These are phyloP conservation scores for Parthenolecanium corni DNA, from an alignment of 2,888 invertebrate genomes.

Conservation along the genomic window DNA sequence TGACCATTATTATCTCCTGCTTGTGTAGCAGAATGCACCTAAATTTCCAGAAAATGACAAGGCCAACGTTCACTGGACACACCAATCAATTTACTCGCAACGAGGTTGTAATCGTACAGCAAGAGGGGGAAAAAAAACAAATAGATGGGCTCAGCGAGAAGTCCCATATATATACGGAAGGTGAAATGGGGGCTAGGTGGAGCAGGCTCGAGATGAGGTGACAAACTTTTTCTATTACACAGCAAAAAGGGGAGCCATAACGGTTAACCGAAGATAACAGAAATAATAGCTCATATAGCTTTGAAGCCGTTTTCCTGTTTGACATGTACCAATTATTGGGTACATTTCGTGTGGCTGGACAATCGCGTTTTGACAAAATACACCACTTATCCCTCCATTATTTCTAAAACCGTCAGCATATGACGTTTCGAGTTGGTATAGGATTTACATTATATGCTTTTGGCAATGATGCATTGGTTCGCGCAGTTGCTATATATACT, in stretches of 20 bases:
- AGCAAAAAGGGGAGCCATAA: background rate
- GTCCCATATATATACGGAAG: no score
- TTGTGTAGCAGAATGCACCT: conserved; percentile 6
- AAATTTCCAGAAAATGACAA: conserved; percentile 9
- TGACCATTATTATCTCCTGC: conserved; percentile 11
- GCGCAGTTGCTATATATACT: background rate
- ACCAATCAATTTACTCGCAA: conserved; percentile 8
- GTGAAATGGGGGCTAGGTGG: conserved; percentile 3
- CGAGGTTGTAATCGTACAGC: background rate
- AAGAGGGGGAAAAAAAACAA: background rate
- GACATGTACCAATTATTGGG: conserved; percentile 21
- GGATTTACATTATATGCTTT: conserved; percentile 19
- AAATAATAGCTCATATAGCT: conserved; percentile 20
- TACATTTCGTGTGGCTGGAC: conserved; percentile 15
- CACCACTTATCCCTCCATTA: conserved; percentile 23
- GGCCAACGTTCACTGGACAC: conserved; percentile 2
- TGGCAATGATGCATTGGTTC: conserved; percentile 15
- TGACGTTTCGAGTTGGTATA: conserved; percentile 13
- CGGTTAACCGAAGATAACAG: conserved; percentile 22
- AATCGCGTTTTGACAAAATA: conserved; percentile 24
- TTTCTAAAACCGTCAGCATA: conserved; percentile 22
- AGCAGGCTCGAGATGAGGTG: background rate
- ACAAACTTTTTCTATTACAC: background rate
- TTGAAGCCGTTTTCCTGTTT: conserved; percentile 12
- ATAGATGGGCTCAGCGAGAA: no score